Evolutionary conservation across 2,888 invertebrate genomes (phyloP).

Genomic region (Sipha maydis): DNA sequence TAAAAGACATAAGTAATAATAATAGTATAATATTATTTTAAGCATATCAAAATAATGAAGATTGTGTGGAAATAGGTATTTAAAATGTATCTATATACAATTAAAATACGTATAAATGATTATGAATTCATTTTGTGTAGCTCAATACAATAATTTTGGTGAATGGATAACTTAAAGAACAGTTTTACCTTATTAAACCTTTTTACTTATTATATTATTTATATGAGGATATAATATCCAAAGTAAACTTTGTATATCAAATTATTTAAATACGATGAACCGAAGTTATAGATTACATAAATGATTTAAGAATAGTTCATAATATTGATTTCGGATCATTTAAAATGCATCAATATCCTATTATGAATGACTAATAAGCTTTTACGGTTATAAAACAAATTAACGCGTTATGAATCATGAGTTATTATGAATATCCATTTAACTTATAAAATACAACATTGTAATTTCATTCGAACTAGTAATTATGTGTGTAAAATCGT

Average conservation of each 20-base stretch:
- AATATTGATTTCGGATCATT: constrained; percentile 6
- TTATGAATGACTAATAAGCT: not conserved
- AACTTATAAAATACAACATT: not conserved
- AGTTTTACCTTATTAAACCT: not conserved
- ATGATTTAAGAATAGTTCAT: not conserved
- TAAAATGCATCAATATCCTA: constrained; percentile 19
- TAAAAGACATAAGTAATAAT: not conserved
- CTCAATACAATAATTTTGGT: not conserved
- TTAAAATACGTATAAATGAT: not conserved
- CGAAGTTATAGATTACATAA: not conserved
- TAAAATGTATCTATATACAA: not conserved
- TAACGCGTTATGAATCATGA: not conserved
- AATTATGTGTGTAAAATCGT: not conserved
- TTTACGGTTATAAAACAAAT: constrained; percentile 21
- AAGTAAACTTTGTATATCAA: not conserved
- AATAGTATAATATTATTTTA: not conserved
- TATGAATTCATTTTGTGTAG: not conserved
- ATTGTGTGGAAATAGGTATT: not conserved
- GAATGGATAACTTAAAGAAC: not conserved
- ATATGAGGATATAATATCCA: not conserved
- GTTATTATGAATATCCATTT: not conserved
- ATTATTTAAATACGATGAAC: not conserved
- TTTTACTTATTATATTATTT: not conserved
- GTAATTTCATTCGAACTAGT: not conserved
- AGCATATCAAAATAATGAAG: not conserved